Base-by-base conservation (phyloP, 2,113 vertebrate genomes). In the Formicarius rufipectus region DNA sequence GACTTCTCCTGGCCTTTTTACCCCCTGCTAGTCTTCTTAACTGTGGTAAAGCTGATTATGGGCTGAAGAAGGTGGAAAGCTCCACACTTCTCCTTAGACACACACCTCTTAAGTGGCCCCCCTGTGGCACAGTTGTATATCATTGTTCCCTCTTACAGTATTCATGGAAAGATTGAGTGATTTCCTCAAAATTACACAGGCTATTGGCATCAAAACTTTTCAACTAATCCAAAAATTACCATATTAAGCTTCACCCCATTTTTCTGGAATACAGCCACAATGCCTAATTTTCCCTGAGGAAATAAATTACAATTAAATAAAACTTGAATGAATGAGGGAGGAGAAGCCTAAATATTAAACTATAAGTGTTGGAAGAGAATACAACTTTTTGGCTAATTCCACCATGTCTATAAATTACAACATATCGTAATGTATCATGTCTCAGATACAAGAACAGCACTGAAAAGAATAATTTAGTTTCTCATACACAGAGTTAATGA, bases 401-500 rank as follows among this genome's bases (percentile, higher is more conserved):
- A 90, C 82, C 0, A 6, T n/a, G 40, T 52, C 92, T 96, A 92
- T 96, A 96, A 97, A 95, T 97, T 96, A 96, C 83, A 72, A 64
- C 73, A 72, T 4, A 94, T 94, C 0, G 5, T 84, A 95, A 97
- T 90, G 95, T 78, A 96, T 97, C 96, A 93, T 94, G 96, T 95
- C 93, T 95, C 80, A 81, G 88, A 90, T 90, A 95, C 76, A 92
- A 95, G 92, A 92, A 93, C 73, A 90, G 76, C 81, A 87, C 2
- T 93, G 90, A 96, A 96, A 96, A 93, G 93, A 95, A 95, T 89
- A 94, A 96, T 96, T 94, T 93, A 87, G 80, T 93, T 97, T 95
- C 93, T 96, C 92, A 95, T 82, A 81, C 86, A 79, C 80, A 90
- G 76, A 91, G 85, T 89, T 97, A 96, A 97, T 96, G 93, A 97